Conservation (phyloP, 2,797 vertebrate species). For the Bradypodion pumilum region DNA sequence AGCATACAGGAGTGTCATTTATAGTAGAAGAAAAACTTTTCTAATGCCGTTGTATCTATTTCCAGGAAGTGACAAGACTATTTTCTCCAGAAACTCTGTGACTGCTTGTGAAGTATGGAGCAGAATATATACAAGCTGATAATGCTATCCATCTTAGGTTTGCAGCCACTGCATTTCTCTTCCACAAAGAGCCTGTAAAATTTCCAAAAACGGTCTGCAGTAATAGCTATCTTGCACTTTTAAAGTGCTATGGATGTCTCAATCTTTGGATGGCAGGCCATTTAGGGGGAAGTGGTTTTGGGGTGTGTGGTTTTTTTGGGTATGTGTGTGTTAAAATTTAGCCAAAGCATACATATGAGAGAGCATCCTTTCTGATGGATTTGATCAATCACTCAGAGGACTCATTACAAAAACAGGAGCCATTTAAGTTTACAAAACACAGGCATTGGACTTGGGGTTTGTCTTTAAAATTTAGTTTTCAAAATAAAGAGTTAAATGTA, state of each 20-base stretch:
- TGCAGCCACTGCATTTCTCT: constrained; percentile 56
- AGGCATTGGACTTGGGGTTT: neutral
- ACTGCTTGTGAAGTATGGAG: constrained; percentile 33
- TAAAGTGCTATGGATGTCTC: constrained; percentile 49
- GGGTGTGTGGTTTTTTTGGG: constrained; percentile 46
- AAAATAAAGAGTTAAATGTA: neutral
- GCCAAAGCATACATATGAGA: constrained; percentile 51
- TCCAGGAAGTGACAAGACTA: constrained; percentile 57
- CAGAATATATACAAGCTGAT: constrained; percentile 44
- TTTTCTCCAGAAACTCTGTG: constrained; percentile 46
- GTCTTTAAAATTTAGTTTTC: neutral
- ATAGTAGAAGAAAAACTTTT: constrained; percentile 47
- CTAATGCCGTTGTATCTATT: constrained; percentile 53
- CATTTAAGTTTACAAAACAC: neutral
- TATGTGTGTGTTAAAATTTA: constrained; percentile 44
- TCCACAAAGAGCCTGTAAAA: constrained; percentile 51
- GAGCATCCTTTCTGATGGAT: constrained; percentile 38
- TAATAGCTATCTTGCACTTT: constrained; percentile 58
- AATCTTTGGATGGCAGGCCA: constrained; percentile 54
- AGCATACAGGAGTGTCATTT: constrained; percentile 31
- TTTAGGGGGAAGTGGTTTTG: constrained; percentile 57
- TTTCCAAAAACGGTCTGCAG: constrained; percentile 50
- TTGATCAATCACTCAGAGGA: constrained; percentile 46
- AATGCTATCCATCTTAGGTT: constrained; percentile 50
- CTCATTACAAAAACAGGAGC: constrained; percentile 3